These are phyloP conservation scores for Leptinotarsa rubiginosa DNA, from an alignment of 2,888 invertebrate species.

Conservation along the genomic window DNA sequence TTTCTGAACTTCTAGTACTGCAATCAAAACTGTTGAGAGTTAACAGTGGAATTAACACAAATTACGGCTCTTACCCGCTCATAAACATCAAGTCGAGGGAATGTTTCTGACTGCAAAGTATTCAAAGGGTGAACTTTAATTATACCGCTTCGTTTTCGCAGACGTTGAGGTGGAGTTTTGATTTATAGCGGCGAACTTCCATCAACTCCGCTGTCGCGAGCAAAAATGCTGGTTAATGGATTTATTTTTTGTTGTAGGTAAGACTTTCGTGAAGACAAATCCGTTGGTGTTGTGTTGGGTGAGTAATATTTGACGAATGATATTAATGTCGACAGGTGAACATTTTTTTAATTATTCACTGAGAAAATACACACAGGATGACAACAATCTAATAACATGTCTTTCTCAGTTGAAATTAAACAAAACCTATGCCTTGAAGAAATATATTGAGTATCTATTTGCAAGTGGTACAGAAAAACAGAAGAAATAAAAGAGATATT, in stretches of 20 bases:
- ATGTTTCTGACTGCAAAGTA: slow-evolving; percentile 13
- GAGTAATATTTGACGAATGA: neutral
- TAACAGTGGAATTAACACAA: neutral
- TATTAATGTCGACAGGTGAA: neutral
- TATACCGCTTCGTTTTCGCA: slow-evolving; percentile 2
- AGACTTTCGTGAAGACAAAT: neutral
- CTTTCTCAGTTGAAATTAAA: too few relatives aligned
- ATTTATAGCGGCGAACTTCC: slow-evolving; percentile 8
- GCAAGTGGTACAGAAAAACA: too few relatives aligned
- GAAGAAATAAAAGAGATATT: too few relatives aligned
- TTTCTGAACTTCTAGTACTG: neutral
- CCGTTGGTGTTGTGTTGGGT: neutral
- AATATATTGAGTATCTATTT: too few relatives aligned
- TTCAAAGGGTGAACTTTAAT: slow-evolving; percentile 18
- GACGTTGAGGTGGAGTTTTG: neutral
- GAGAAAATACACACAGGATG: too few relatives aligned
- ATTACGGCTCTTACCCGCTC: neutral
- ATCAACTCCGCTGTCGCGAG: neutral
- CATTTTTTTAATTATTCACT: too few relatives aligned
- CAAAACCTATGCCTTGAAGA: too few relatives aligned
- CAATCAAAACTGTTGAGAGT: neutral
- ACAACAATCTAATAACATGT: too few relatives aligned
- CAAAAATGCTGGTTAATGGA: neutral
- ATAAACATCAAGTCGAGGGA: slow-evolving; percentile 15
- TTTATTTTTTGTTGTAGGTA: slow-evolving; percentile 7